Evolutionary conservation across 1,140 invertebrate species (phyloP).

Genomic region (Yoshiicerus persimilis): DNA sequence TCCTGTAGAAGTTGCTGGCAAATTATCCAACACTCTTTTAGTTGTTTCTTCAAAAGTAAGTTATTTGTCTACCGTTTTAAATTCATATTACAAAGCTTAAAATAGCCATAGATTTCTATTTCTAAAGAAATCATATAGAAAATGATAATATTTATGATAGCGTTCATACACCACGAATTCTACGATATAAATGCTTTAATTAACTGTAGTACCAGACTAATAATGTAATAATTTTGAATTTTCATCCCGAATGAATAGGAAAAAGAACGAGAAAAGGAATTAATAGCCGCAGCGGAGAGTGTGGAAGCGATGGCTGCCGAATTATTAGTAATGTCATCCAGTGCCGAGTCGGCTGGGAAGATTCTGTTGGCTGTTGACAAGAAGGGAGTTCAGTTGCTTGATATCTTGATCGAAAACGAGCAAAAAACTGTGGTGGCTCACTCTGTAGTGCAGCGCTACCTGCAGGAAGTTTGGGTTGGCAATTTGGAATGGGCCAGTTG

Average conservation of each 20-base stretch:
- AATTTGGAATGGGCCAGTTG: constrained; percentile 92
- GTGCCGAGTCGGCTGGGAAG: constrained; percentile 86
- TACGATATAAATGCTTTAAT: too few relatives aligned
- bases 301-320: constrained; percentile 92
- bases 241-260: constrained; percentile 62
- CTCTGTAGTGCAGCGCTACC: constrained; percentile 82
- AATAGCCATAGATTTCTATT: too few relatives aligned
- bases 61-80: background rate
- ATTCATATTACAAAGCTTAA: too few relatives aligned
- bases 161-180: too few relatives aligned
- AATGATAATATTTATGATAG: too few relatives aligned
- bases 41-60: constrained; percentile 77
- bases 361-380: constrained; percentile 88
- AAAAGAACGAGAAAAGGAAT: constrained; percentile 95
- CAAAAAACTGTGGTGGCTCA: constrained; percentile 95
- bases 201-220: too few relatives aligned
- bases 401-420: constrained; percentile 97
- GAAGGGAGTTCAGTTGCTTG: constrained; percentile 89
- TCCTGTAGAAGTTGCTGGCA: constrained; percentile 96
- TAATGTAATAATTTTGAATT: background rate
- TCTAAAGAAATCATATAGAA: too few relatives aligned
- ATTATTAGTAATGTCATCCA: constrained; percentile 86
- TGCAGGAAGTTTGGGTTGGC: constrained; percentile 95
- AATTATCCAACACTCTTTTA: constrained; percentile 90
- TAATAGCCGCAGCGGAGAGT: constrained; percentile 90